These are phyloP conservation scores for Crioceris asparagi DNA, from an alignment of 2,888 invertebrate species.

Conservation along the genomic window DNA sequence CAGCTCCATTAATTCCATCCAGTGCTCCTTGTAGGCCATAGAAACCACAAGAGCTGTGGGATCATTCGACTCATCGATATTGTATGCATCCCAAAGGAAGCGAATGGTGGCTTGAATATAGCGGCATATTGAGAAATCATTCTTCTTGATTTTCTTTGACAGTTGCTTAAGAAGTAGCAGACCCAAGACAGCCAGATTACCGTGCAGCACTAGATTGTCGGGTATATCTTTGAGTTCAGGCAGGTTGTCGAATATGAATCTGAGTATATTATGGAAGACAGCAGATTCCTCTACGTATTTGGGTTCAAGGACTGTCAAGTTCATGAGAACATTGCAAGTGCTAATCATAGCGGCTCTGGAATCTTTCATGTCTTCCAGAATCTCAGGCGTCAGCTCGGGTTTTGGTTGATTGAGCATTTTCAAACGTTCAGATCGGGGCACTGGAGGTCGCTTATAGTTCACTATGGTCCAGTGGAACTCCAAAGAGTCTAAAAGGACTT, in stretches of 20 bases:
- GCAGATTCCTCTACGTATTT: constrained; percentile 70
- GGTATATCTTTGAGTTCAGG: constrained; percentile 74
- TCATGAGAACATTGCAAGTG: constrained; percentile 86
- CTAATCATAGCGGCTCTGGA: constrained; percentile 78
- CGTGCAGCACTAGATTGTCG: constrained; percentile 76
- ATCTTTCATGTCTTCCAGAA: constrained; percentile 73
- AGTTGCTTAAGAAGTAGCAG: constrained; percentile 74
- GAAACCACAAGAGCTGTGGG: constrained; percentile 72
- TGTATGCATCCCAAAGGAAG: constrained; percentile 88
- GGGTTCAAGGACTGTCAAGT: constrained; percentile 78
- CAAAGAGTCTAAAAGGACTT: constrained; percentile 66
- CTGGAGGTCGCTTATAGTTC: constrained; percentile 70
- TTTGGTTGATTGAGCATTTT: constrained; percentile 67
- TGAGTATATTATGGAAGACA: constrained; percentile 67
- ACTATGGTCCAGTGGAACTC: constrained; percentile 81
- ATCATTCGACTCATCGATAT: constrained; percentile 78
- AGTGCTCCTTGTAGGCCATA: constrained; percentile 74
- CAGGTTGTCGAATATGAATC: constrained; percentile 75
- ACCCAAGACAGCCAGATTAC: constrained; percentile 75
- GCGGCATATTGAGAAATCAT: constrained; percentile 79
- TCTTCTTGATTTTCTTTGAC: constrained; percentile 71
- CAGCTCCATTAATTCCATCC: constrained; percentile 82
- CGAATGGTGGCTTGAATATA: constrained; percentile 83
- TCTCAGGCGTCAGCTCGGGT: constrained; percentile 60
- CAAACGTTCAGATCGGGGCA: constrained; percentile 69